Base-by-base conservation (phyloP, 2,797 vertebrate genomes). In the Karalla daura region DNA sequence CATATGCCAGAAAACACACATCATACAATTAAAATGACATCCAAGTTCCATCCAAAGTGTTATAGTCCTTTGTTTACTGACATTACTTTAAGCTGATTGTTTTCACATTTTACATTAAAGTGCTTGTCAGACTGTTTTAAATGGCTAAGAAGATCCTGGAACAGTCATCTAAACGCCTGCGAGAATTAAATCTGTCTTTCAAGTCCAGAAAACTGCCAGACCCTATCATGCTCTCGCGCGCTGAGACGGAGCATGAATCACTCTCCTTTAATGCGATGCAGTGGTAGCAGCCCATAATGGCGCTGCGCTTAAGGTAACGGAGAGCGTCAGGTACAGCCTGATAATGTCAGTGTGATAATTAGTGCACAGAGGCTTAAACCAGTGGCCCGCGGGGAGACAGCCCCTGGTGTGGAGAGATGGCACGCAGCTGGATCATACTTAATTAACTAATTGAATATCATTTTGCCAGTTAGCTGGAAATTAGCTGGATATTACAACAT, bases 391-490 rank as follows among this genome's bases (percentile, higher is more conserved):
- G 9, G 89, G 88, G 90, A 89, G 83, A 84, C 82, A 63, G 86
- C 89, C 91, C 89, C 88, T 81, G 83, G 91, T 91, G 85, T 72
- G 90, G 84, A 89, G 84, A 90, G 90, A 85, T 87, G 91, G 83
- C 91, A 93, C 93, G 86, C 91, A 94, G 91, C 90, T 94, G 93
- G 87, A 95, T 94, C 88, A 91, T 85, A 86, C 90, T 92, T 93
- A 92, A 92, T 93, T 93, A 95, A 93, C 89, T 89, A 95, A 94
- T 92, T 88, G 86, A 92, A 84, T 89, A 92, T 93, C 91, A 88
- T 91, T 92, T 93, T 71, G 68, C 90, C 92, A 90, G 91, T 90
- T 92, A 87, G 85, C 83, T 94, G 89, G 88, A 88, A 94, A 91
- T 92, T 93, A 90, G 85, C 67, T 72, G 74, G 78, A 80, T 88